These are phyloP conservation scores for Psammodynastes pulverulentus DNA, from an alignment of 2,113 vertebrate genomes.

Conservation along the genomic window DNA sequence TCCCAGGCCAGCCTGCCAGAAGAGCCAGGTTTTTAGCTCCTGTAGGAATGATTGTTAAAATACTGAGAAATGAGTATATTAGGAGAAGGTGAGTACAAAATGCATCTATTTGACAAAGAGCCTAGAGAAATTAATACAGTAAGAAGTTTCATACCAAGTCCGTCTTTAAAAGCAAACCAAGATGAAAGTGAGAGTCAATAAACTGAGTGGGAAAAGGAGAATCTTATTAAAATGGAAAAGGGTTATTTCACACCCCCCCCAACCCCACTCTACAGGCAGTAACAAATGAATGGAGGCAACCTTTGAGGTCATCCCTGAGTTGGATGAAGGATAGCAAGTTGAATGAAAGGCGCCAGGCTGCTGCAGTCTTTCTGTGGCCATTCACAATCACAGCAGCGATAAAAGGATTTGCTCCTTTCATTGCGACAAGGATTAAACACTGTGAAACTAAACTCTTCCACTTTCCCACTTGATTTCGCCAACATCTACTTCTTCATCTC, in stretches of 20 bases:
- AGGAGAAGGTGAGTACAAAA: not conserved
- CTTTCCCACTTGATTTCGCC: not conserved
- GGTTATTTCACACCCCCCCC: not conserved
- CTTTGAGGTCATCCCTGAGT: not conserved
- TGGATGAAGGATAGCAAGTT: not conserved
- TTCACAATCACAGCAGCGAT: not conserved
- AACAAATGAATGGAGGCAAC: not conserved
- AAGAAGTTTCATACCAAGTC: not conserved
- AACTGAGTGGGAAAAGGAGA: not conserved
- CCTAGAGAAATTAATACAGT: not conserved
- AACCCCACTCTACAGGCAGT: not conserved
- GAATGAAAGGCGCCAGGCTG: not conserved
- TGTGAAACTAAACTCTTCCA: not conserved
- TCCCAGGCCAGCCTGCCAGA: no score
- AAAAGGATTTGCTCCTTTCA: not conserved
- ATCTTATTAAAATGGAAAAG: not conserved
- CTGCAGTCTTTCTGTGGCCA: not conserved
- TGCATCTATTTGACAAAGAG: not conserved
- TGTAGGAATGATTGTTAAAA: not conserved
- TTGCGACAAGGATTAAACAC: not conserved
- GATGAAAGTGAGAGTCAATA: not conserved
- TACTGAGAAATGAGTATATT: not conserved
- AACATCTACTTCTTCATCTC: not conserved
- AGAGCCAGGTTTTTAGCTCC: no score
- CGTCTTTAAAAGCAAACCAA: not conserved